Base-by-base conservation (phyloP, 2,888 invertebrate genomes). In the Pediacus dermestoides region DNA sequence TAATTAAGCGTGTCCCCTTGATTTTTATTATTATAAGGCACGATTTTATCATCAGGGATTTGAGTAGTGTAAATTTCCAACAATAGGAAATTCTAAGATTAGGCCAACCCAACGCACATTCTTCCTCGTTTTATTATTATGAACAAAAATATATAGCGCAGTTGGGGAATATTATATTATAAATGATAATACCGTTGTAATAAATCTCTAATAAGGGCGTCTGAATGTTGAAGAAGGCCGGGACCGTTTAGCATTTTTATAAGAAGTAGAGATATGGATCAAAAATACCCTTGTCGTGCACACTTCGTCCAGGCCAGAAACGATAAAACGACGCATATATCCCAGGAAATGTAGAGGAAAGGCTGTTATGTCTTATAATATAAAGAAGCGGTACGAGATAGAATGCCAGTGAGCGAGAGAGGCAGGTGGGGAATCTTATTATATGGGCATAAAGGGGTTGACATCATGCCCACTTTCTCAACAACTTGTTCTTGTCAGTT, bases 241-340 rank as follows among this genome's bases (percentile, higher is more conserved):
- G 35, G 32, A 39, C 33, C 56, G 56, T 53, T 56, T 55, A 55
- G 52, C 55, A 57, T 55, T 56, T 57, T 56, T 57, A 57, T 56
- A 49, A 44, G 39, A 48, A 42, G 39, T 39, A 42, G 44, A 50
- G 58, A 55, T 54, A 53, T 37, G 54, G 49, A 57, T 57, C 56
- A 52, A 53, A 47, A 55, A 53, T 55, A 48, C 49, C 44, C 51
- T 52, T 53, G 55, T 56, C 52, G 53, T 46, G 44, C 42, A 50
- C 53, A 52, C 53, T 53, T 50, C 47, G 48, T 44, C 50, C 48
- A 44, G 46, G 48, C 52, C 52, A 45, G 46, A 42, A 43, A 47
- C 54, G 52, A 55, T 55, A 55, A 55, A 55, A 53, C 48, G 28
- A 35, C 36, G 44, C 49, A 50, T 48, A 49, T 53, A 42, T 43